Conservation (phyloP, 2,113 vertebrate genomes). For the Platichthys flesus region DNA sequence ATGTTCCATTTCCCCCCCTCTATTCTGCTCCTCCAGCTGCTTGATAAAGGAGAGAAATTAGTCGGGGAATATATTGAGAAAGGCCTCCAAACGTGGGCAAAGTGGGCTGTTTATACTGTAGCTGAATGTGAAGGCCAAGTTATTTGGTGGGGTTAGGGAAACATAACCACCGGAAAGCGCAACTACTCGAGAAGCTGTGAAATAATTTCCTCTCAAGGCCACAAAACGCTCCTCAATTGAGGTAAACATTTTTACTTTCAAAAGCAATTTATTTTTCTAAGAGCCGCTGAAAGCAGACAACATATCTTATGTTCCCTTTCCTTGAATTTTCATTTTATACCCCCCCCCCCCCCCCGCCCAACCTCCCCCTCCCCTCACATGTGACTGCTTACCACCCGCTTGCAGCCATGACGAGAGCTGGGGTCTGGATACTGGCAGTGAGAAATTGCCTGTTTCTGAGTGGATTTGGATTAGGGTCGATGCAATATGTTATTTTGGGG, state of each 20-base stretch:
- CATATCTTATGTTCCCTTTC: constrained; percentile 78
- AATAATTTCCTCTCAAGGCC: constrained; percentile 82
- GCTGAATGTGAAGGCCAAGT: constrained; percentile 74
- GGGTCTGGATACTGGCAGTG: constrained; percentile 68
- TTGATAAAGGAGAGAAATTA: constrained; percentile 70
- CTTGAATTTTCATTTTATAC: constrained; percentile 75
- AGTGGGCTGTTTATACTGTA: constrained; percentile 72
- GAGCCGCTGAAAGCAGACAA: constrained; percentile 81
- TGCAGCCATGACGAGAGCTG: constrained; percentile 42
- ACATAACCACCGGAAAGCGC: constrained; percentile 77
- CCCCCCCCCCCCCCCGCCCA: constrained; percentile 32
- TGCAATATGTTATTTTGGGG: no score
- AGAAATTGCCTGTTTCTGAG: constrained; percentile 70
- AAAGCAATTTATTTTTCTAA: constrained; percentile 84
- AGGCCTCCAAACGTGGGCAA: constrained; percentile 66
- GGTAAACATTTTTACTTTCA: constrained; percentile 83
- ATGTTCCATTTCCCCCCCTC: constrained; percentile 37
- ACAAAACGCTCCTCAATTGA: constrained; percentile 80
- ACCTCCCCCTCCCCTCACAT: constrained; percentile 36
- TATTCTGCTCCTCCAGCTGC: constrained; percentile 50
- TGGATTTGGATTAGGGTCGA: constrained; percentile 78
- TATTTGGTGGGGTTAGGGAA: constrained; percentile 80
- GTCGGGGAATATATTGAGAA: constrained; percentile 62
- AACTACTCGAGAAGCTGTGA: constrained; percentile 75
- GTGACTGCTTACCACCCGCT: constrained; percentile 65